Base-by-base conservation (phyloP, 1,140 invertebrate genomes). In the Pinna nobilis region DNA sequence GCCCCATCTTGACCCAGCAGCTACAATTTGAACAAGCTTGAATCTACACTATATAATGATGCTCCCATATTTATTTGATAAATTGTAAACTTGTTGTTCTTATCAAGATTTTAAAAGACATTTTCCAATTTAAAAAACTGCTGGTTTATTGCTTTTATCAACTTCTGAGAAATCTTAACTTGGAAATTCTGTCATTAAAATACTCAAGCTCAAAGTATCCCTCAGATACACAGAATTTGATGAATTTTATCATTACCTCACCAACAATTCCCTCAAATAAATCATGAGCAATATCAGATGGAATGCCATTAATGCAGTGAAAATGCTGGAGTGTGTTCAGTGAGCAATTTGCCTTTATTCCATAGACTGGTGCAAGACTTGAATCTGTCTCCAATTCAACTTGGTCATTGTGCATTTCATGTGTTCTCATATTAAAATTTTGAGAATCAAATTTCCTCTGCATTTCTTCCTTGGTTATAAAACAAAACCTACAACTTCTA, bases 211-310 rank as follows among this genome's bases (percentile, higher is more conserved):
- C 30, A 61, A 72, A 72, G 15, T 39, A 59, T 5, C 32, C 60
- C 28, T 57, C 28, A 49, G 49, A 47, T 25, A 66, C 70, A 49
- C 30, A 65, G 3, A 18, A 20, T 49, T 66, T 63, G n/a, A 59
- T 66, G 28, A 35, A 25, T 41, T 64, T 63, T 32, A 50, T 65
- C 39, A 64, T 39, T 25, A 72, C 63, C 3, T 66, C 51, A 25
- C 61, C 47, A 35, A 59, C 70, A 3, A 72, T 51, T n/a, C 70
- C 60, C 28, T 72, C 70, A 59, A 72, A 72, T 28, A 57, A 15
- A 49, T 72, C 61, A 66, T 72, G 61, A 23, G 70, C 70, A 33
- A 65, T 25, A 28, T 72, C 50, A n/a, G 70, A 65, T 28, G 70
- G 61, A 30, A 72, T 59, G 5, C 63, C 53, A 30, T 28, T 28